Conservation (phyloP, 92 coral and sea anemone genomes). For the Epizoanthus fatuus region DNA sequence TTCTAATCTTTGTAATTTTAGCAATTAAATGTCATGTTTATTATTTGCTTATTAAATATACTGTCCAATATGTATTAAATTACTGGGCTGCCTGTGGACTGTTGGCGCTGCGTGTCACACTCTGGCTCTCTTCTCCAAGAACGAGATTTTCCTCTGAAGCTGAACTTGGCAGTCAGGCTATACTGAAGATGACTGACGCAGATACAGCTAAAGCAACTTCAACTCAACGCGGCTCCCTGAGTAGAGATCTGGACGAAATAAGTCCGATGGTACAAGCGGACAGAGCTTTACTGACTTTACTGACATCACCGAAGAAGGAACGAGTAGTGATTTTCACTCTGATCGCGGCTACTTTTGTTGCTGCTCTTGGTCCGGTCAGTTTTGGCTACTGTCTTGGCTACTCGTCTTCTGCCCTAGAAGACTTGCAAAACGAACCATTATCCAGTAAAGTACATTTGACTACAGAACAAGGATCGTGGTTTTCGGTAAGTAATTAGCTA, state of each 20-base stretch:
- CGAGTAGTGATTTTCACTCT: slow-evolving; percentile 54
- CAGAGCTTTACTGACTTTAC: neutral
- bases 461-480: slow-evolving; percentile 77
- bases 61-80: too few relatives aligned
- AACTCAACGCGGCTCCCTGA: neutral
- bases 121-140: too few relatives aligned
- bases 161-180: too few relatives aligned
- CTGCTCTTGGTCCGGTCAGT: slow-evolving; percentile 83
- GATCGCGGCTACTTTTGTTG: slow-evolving; percentile 75
- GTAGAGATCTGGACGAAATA: slow-evolving; percentile 6
- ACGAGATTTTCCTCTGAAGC: too few relatives aligned
- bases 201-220: slow-evolving; percentile 41
- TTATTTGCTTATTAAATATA: too few relatives aligned
- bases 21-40: too few relatives aligned
- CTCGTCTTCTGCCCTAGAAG: slow-evolving; percentile 54
- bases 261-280: slow-evolving; percentile 35
- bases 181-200: slow-evolving; percentile 15
- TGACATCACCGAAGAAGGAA: neutral
- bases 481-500: slow-evolving; percentile 67
- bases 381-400: slow-evolving; percentile 89
- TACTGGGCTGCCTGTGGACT: too few relatives aligned
- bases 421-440: too few relatives aligned
- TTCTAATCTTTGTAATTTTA: too few relatives aligned
- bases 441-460: too few relatives aligned
- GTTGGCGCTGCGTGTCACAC: too few relatives aligned